phyloP scores from a whole-genome alignment of 23 tunicate species.

The Trididemnum miniatum region DNA sequence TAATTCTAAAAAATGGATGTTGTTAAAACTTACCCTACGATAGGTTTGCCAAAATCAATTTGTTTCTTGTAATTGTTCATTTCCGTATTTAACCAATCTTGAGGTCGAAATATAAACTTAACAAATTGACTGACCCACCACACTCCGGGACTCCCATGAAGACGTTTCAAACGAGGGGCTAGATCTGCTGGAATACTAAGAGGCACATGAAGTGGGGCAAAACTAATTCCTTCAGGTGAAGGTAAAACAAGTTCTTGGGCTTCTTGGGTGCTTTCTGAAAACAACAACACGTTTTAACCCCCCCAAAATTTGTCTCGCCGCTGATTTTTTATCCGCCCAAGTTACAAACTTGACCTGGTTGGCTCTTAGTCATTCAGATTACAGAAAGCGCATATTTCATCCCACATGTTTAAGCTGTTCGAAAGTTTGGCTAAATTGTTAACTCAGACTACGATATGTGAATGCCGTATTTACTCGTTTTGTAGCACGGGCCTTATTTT shows the following conservation, averaged over 20 bases:
- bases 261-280: background rate
- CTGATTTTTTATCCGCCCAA: too few species aligned
- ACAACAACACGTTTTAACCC: too few species aligned
- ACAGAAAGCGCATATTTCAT: too few species aligned
- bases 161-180: conserved; percentile 7
- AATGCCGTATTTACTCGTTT: too few species aligned
- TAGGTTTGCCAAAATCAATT: conserved; percentile 42
- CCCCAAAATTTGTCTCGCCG: too few species aligned
- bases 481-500: too few species aligned
- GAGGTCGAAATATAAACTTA: conserved; percentile 31
- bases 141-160: conserved; percentile 36
- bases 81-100: conserved; percentile 26
- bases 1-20: background rate
- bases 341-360: too few species aligned
- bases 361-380: too few species aligned
- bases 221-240: background rate
- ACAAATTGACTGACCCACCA: conserved; percentile 57
- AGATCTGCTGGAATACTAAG: conserved; percentile 33
- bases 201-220: conserved; percentile 15
- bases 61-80: conserved; percentile 2
- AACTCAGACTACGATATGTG: too few species aligned
- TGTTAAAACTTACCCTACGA: conserved; percentile 33
- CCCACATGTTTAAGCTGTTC: too few species aligned
- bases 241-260: conserved; percentile 25
- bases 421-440: too few species aligned